Base-by-base conservation (phyloP, 2,888 invertebrate genomes). In the Seira sanloemensis region DNA sequence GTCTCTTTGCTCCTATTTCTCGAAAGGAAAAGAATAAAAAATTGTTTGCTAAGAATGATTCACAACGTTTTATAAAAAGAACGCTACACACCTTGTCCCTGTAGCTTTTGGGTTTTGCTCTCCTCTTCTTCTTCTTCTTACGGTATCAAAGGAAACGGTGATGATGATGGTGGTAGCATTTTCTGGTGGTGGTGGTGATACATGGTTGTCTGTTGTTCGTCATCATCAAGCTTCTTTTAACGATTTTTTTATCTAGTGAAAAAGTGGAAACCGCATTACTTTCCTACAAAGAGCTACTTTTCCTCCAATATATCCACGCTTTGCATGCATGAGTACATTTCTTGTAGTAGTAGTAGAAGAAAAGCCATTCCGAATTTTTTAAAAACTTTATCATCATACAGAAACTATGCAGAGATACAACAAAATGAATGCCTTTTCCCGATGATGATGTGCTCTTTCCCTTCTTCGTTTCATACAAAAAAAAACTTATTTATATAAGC, bases 181-280 rank as follows among this genome's bases (percentile, higher is more conserved):
- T 7, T 37, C 12, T 37, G 4, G 5, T 37, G 37, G 37, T 37
- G 25, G 67, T 62, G 25, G 46, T 76, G 68, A 23, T 26, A 58
- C 21, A 21, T 74, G 77, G 77, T 78, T 68, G 50, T 78, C 54
- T 78, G 65, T 27, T 27, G 66, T 74, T 68, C 68, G 66, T 80
- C 80, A 73, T 80, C 74, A 80, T 74, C 80, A 68, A 73, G 37
- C 37, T 37, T 37, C 62, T 80, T 69, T 68, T 74, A 27, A 16
- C 65, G 73, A 79, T 72, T 7, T 37, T 37, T 37, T 37, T 37
- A 7, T 72, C 66, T 79, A 74, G 68, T 4, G 54, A 78, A 78
- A 80, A 71, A 37, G 37, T 37, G 37, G 37, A 26, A 74, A 80
- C 80, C 80, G 65, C 79, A 79, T 58, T 67, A 65, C 37, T 58